Evolutionary conservation across 2,113 vertebrate species (phyloP), one percentile per base, ranked within the genome.

Genomic region (Gavia stellata): DNA sequence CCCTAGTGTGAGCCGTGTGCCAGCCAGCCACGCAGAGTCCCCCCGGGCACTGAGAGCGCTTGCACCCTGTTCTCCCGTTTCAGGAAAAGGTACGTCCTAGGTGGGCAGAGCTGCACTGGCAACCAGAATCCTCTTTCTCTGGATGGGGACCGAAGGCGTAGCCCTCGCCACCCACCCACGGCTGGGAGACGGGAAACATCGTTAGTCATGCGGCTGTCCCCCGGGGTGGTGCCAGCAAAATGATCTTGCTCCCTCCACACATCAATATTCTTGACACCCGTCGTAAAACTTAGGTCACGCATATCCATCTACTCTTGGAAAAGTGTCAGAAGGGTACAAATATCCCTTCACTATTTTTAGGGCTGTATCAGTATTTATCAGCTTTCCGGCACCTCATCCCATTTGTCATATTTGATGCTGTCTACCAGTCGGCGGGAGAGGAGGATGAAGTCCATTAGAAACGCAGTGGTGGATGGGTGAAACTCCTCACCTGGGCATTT

Each of bases 311-410:
- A 92, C 97, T 93, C 92, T 94, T 95, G 81, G 89, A 89, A 78
- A 97, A 96, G 94, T 96, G 96, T 97, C 98, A 98, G 81, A 93
- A 93, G 73, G 79, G 93, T 95, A 92, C 96, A 97, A 96, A 97
- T 97, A 97, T 86, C 89, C 88, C 52, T 94, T 94, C 74, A 70
- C 98, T 98, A 97, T 98, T 98, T 98, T 98, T 98, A 98, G 98
- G 97, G 96, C 96, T 23, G 5, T 94, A 94, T 97, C 97, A 96
- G 97, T 97, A 97, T 97, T 98, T 96, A 97, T 98, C 96, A 96
- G 92, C 93, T 97, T 94, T 91, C 96, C 98, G 97, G 97, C 97
- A 96, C 93, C 90, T 97, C 95, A 75, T 93, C 75, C 92, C 96
- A 95, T 98, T 98, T 98, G 96, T 98, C 96, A 96, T 86, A 82